These are phyloP conservation scores for Procavia capensis DNA, from an alignment of 2,113 vertebrate species.

Conservation along the genomic window DNA sequence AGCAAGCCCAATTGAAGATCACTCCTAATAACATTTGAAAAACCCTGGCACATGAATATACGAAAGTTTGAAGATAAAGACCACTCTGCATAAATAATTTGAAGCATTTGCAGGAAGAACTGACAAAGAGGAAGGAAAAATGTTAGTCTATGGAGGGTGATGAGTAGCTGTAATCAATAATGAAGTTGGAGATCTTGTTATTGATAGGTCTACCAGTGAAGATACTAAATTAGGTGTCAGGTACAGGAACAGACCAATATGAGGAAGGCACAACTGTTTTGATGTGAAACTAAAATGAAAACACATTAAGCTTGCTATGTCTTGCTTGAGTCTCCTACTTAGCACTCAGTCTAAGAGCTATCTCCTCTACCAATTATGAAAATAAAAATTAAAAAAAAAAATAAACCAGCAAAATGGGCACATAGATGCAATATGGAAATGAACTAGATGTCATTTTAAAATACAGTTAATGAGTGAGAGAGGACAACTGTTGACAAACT, in stretches of 20 bases:
- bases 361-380: background rate
- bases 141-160: background rate
- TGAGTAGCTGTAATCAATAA: background rate
- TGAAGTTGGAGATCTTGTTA: background rate
- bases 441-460: background rate
- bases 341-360: background rate
- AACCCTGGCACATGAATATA: background rate
- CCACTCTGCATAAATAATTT: background rate
- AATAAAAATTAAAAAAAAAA: background rate
- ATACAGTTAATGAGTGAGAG: background rate
- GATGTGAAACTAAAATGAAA: background rate
- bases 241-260: background rate
- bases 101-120: background rate
- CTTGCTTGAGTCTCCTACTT: background rate
- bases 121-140: background rate
- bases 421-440: background rate
- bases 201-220: background rate
- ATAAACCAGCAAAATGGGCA: background rate
- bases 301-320: background rate
- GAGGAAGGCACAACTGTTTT: background rate
- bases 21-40: background rate
- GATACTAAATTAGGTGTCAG: no score
- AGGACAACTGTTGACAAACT: background rate
- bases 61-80: background rate
- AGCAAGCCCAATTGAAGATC: background rate